Conservation (phyloP, 1,140 invertebrate genomes). For the Cotesia chilonis region DNA sequence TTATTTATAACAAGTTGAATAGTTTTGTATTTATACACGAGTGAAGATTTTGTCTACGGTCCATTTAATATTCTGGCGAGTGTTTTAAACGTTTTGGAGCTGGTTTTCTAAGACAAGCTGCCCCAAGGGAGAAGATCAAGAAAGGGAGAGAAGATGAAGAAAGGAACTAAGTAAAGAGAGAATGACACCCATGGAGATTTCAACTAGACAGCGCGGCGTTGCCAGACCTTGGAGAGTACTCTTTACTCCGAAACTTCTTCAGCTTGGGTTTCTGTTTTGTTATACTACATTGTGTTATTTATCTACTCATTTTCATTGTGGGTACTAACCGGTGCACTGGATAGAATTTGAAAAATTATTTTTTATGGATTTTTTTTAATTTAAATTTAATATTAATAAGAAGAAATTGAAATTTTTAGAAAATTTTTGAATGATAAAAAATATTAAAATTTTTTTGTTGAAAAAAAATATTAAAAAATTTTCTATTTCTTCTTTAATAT, state of each 20-base stretch:
- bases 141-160: slow-evolving; percentile 30
- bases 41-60: too few species aligned
- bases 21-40: too few species aligned
- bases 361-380: background rate
- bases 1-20: background rate
- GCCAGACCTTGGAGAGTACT: slow-evolving; percentile 22
- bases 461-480: too few species aligned
- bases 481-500: too few species aligned
- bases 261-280: background rate
- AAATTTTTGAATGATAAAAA: too few species aligned
- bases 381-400: too few species aligned
- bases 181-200: slow-evolving; percentile 39
- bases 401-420: too few species aligned
- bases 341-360: background rate
- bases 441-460: too few species aligned
- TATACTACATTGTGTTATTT: background rate
- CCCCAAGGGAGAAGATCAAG: slow-evolving; percentile 20
- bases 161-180: slow-evolving; percentile 31
- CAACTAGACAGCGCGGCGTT: slow-evolving; percentile 34
- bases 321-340: background rate
- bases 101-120: background rate
- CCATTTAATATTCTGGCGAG: too few species aligned
- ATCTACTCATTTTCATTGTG: background rate
- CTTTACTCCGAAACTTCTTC: background rate
- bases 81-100: background rate